phyloP scores from a whole-genome alignment of 1,140 invertebrate species.

The Rhopalosiphum maidis region DNA sequence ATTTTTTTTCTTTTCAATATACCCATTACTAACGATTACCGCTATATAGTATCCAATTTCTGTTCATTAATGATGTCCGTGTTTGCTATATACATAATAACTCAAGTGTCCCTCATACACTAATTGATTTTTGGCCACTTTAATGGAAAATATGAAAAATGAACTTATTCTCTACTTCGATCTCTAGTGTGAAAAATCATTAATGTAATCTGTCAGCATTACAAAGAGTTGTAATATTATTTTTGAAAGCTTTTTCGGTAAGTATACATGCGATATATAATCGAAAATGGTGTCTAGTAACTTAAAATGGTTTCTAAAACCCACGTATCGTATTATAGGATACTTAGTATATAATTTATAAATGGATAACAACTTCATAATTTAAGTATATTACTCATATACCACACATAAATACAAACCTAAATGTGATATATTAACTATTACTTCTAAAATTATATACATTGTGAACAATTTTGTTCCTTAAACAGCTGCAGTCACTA shows the following conservation, averaged over 20 bases:
- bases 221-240: background rate
- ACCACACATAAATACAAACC: background rate
- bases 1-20: background rate
- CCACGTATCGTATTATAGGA: background rate
- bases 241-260: background rate
- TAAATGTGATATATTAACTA: background rate
- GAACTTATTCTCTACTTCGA: background rate
- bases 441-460: background rate
- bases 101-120: background rate
- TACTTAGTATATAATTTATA: background rate
- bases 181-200: background rate
- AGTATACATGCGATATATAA: background rate
- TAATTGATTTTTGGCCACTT: conserved; percentile 5
- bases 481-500: background rate
- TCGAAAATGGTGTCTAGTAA: background rate
- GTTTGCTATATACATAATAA: background rate
- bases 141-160: conserved; percentile 26
- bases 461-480: background rate
- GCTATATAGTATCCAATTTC: background rate
- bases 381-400: background rate
- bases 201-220: background rate
- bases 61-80: background rate
- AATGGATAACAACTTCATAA: too few species aligned
- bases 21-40: background rate
- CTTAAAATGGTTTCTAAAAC: background rate